Base-by-base conservation (phyloP, 2,113 vertebrate genomes). In the Esox niger region DNA sequence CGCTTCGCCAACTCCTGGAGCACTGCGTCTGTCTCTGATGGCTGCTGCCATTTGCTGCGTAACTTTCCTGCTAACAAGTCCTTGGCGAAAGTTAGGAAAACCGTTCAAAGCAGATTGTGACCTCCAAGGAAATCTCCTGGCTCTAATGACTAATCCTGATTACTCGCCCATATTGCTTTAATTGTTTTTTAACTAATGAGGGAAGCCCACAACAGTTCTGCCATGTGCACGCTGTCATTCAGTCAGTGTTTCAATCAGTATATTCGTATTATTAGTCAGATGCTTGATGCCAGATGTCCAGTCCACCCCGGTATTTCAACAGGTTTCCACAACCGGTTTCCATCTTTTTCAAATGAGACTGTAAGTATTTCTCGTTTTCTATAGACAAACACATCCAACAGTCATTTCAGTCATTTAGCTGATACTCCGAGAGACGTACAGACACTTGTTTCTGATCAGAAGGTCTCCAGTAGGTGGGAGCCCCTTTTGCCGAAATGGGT, bases 261-360 rank as follows among this genome's bases (percentile, higher is more conserved):
- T 63, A 35, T 63, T 23, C 27, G 23, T 59, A 54, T 62, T n/a
- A 55, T 54, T 35, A 35, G 68, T 43, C 30, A 21, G 35, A 26
- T 59, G 20, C 23, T 20, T 6, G 26, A 26, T 21, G 57, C 56
- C 26, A 35, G 47, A 15, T 20, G 59, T n/a, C n/a, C n/a, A n/a
- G n/a, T n/a, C n/a, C n/a, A n/a, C n/a, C n/a, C n/a, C n/a, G n/a
- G n/a, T n/a, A n/a, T n/a, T n/a, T n/a, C n/a, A n/a, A 43, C 54
- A 56, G 26, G 54, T 25, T 10, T n/a, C 23, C 25, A 56, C 21
- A 43, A 17, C 3, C 13, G 5, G 3, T 26, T 29, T 27, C 21
- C 26, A 58, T 25, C 56, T 29, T 26, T 17, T 26, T 17, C 10
- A 15, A 26, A 58, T 58, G 26, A 9, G 25, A 29, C 46, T 55